Evolutionary conservation across 2,888 invertebrate species (phyloP).

Genomic region (Patella caerulea): DNA sequence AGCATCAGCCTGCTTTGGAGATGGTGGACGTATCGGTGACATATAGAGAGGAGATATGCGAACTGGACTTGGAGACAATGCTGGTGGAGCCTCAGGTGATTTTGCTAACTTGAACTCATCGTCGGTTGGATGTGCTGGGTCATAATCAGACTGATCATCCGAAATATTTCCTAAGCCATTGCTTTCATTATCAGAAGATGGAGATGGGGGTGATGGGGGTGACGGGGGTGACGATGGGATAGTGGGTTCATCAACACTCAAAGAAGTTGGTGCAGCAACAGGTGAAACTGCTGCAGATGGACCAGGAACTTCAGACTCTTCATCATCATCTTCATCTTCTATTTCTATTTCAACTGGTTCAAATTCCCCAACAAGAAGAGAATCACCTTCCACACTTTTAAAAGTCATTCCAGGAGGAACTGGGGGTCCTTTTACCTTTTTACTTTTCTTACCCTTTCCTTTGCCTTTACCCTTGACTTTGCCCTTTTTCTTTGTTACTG

Average conservation of each 20-base stretch:
- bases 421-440: constrained; percentile 13
- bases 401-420: neutral
- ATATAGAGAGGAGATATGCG: neutral
- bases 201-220: neutral
- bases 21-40: neutral
- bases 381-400: neutral
- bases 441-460: constrained; percentile 15
- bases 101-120: constrained; percentile 24
- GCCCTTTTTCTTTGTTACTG: constrained; percentile 24
- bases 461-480: constrained; percentile 21
- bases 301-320: neutral
- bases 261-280: neutral
- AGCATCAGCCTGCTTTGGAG: neutral
- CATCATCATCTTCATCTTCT: neutral
- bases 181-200: neutral
- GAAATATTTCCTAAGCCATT: neutral
- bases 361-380: neutral
- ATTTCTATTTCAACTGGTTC: constrained; percentile 1
- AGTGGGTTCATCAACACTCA: neutral
- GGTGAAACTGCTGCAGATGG: neutral
- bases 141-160: constrained; percentile 27
- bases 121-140: constrained; percentile 41
- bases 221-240: neutral
- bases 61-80: neutral
- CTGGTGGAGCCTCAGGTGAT: neutral